Conservation (phyloP, 1,140 invertebrate species). For the Orchestia grillus region DNA sequence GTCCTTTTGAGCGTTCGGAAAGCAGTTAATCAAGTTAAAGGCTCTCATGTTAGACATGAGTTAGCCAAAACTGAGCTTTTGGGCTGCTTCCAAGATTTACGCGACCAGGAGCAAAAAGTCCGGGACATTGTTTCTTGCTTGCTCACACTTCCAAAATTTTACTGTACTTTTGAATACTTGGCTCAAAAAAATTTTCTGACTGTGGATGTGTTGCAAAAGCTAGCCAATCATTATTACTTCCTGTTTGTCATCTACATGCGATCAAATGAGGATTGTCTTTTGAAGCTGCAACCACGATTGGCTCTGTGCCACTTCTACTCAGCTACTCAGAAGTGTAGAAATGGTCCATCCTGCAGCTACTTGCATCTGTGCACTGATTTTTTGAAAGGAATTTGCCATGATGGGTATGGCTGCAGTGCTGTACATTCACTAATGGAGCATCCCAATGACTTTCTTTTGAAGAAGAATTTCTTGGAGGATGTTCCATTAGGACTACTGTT, state of each 20-base stretch:
- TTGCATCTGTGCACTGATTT: slow-evolving; percentile 9
- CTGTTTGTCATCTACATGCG: not conserved
- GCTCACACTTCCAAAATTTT: not conserved
- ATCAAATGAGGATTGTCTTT: not conserved
- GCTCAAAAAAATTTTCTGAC: not conserved
- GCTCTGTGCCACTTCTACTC: slow-evolving; percentile 20
- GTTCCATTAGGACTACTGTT: not conserved
- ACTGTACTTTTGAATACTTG: not conserved
- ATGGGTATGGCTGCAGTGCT: not conserved
- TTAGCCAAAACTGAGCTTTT: not conserved
- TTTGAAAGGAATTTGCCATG: slow-evolving; percentile 11
- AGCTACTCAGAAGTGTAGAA: not conserved
- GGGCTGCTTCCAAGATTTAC: not conserved
- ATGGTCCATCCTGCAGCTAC: not conserved
- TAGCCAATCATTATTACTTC: slow-evolving; percentile 19
- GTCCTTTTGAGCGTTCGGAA: not conserved
- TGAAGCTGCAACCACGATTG: slow-evolving; percentile 35
- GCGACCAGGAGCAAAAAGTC: not conserved
- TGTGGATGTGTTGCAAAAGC: not conserved
- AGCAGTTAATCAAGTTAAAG: not conserved
- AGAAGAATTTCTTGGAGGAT: not conserved
- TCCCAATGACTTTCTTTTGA: not conserved
- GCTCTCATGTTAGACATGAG: not conserved
- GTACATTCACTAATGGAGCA: not conserved
- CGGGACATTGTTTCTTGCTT: not conserved